Evolutionary conservation across 2,888 invertebrate genomes (phyloP).

Genomic region (Biston stratarius): DNA sequence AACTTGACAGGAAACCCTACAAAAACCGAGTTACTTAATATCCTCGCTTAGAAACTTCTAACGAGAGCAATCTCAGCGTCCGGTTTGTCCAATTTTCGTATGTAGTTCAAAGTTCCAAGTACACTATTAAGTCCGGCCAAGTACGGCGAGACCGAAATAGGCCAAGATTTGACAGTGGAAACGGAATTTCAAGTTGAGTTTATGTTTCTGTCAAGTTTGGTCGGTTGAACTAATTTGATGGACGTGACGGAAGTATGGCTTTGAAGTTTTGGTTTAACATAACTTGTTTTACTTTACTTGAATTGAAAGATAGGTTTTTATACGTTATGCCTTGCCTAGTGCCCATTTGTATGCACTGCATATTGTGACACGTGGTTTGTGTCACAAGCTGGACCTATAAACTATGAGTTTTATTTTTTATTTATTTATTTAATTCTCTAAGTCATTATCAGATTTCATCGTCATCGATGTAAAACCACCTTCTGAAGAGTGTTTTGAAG

Average conservation of each 20-base stretch:
- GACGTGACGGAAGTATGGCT: neutral
- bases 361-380: too few species aligned
- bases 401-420: too few species aligned
- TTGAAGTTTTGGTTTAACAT: neutral
- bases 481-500: too few species aligned
- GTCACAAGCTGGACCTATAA: too few species aligned
- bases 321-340: too few species aligned
- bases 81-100: slow-evolving; percentile 34
- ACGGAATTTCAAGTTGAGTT: slow-evolving; percentile 16
- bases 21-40: slow-evolving; percentile 15
- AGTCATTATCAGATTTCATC: too few species aligned
- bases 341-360: too few species aligned
- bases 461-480: too few species aligned
- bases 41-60: slow-evolving; percentile 21
- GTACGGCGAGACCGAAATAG: slow-evolving; percentile 12
- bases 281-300: too few species aligned
- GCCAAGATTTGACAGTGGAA: slow-evolving; percentile 28
- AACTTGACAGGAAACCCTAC: neutral
- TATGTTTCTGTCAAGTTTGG: slow-evolving; percentile 17
- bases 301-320: too few species aligned
- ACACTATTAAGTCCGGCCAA: slow-evolving; percentile 25
- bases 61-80: slow-evolving; percentile 21
- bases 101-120: slow-evolving; percentile 36
- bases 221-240: slow-evolving; percentile 17
- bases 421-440: too few species aligned